Base-by-base conservation (phyloP, 2,888 invertebrate genomes). In the Tipula helvola region DNA sequence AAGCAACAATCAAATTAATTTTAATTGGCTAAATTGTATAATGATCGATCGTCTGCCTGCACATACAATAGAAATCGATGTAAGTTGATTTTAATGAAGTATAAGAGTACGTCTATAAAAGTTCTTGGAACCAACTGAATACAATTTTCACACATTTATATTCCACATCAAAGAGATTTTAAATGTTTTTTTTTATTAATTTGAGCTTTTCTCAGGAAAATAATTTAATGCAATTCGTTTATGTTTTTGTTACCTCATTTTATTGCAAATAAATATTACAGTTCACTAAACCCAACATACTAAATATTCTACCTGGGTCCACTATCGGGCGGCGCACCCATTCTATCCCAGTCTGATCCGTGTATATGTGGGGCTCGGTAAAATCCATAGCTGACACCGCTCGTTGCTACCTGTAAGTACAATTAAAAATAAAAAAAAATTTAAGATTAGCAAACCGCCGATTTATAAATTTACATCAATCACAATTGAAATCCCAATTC, bases 381-480 rank as follows among this genome's bases (percentile, higher is more conserved):
- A 86, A 96, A 93, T 28, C 96, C 96, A 90, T 96, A 96, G 92
- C 94, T 95, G 87, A 96, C 89, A 90, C 95, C 95, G 91, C 93
- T 95, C 88, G 95, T 93, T 89, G 95, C 95, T 89, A 95, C 93
- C 94, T 94, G 90, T 28, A 71, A 16, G 16, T 16, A 57, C 0
- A n/a, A 41, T 41, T 13, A 52, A n/a, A 16, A 52, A 3, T 91
- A 91, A 91, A 91, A 92, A 91, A 92, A 87, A 87, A 86, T 88
- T 88, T 87, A 88, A 88, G 87, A 87, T 88, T 3, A 44, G 7
- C 36, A 28, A 28, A 28, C 28, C 28, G 28, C 28, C 2, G 28
- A 28, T 28, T 28, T 28, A 28, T 1, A 28, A 28, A 28, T 28
- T 1, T 7, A 39, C 39, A 7, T 7, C 39, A 39, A 39, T 39